Conservation (phyloP, 2,888 invertebrate genomes). For the Scaptomyza cyrtandrae region DNA sequence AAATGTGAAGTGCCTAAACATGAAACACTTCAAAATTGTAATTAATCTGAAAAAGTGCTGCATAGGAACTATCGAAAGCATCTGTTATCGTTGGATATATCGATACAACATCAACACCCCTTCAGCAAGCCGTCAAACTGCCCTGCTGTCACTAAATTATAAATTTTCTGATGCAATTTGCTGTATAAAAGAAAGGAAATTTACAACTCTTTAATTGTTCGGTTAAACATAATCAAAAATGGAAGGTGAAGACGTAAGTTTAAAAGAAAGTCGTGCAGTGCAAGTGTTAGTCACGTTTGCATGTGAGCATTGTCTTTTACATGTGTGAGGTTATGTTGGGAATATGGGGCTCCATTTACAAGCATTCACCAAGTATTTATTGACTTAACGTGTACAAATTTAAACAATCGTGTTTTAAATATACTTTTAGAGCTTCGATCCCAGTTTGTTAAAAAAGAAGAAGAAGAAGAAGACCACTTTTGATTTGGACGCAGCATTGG, state of each 20-base stretch:
- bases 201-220: slow-evolving; percentile 9
- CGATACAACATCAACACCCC: slow-evolving; percentile 34
- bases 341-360: slow-evolving; percentile 29
- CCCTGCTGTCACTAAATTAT: slow-evolving; percentile 54
- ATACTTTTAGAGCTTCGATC: slow-evolving; percentile 90
- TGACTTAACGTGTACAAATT: not conserved
- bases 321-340: slow-evolving; percentile 52
- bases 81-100: slow-evolving; percentile 21
- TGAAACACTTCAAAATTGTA: not conserved
- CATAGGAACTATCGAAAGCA: not conserved
- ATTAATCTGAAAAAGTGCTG: not conserved
- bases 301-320: slow-evolving; percentile 20
- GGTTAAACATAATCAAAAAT: slow-evolving; percentile 35
- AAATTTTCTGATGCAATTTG: slow-evolving; percentile 66
- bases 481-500: slow-evolving; percentile 93
- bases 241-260: slow-evolving; percentile 71
- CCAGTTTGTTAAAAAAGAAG: slow-evolving; percentile 94
- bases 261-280: not conserved
- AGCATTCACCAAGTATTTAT: slow-evolving; percentile 10
- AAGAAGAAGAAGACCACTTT: slow-evolving; percentile 97
- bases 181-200: slow-evolving; percentile 22
- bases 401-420: not conserved
- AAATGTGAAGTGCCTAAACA: no score
- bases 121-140: slow-evolving; percentile 35
- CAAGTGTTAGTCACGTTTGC: slow-evolving; percentile 7